phyloP scores from a whole-genome alignment of 2,888 invertebrate species.

The Biston betularia region DNA sequence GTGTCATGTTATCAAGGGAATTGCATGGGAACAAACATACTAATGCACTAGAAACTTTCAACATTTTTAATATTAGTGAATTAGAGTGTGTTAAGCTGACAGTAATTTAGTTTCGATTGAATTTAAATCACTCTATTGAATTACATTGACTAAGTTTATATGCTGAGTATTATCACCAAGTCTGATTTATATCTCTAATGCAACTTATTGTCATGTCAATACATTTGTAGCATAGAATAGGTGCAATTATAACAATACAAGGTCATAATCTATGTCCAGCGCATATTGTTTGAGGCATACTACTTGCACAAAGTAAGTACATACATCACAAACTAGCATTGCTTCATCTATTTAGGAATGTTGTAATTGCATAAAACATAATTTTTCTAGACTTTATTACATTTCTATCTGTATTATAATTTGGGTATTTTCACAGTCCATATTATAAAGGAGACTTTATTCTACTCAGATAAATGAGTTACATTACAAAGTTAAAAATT shows the following conservation, averaged over 20 bases:
- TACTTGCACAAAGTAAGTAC: background rate
- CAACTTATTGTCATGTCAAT: slow-evolving; percentile 31
- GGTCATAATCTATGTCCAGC: slow-evolving; percentile 32
- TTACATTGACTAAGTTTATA: background rate
- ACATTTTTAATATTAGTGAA: background rate
- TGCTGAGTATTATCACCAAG: background rate
- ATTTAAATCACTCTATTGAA: background rate
- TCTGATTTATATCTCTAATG: slow-evolving; percentile 15
- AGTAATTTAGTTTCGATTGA: no score
- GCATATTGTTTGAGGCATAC: background rate
- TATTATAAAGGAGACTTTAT: no score
- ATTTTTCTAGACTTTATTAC: background rate
- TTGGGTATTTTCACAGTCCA: no score
- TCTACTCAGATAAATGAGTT: no score
- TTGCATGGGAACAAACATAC: background rate
- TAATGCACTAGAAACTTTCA: no score
- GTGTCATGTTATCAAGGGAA: no score
- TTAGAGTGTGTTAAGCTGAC: background rate
- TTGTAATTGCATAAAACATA: background rate
- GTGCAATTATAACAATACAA: slow-evolving; percentile 41
- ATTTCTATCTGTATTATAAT: background rate
- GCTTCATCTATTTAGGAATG: background rate
- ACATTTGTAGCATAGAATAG: slow-evolving; percentile 32
- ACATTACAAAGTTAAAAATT: no score
- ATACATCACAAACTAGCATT: background rate